Base-by-base conservation (phyloP, 2,888 invertebrate genomes). In the Scotopteryx bipunctaria region DNA sequence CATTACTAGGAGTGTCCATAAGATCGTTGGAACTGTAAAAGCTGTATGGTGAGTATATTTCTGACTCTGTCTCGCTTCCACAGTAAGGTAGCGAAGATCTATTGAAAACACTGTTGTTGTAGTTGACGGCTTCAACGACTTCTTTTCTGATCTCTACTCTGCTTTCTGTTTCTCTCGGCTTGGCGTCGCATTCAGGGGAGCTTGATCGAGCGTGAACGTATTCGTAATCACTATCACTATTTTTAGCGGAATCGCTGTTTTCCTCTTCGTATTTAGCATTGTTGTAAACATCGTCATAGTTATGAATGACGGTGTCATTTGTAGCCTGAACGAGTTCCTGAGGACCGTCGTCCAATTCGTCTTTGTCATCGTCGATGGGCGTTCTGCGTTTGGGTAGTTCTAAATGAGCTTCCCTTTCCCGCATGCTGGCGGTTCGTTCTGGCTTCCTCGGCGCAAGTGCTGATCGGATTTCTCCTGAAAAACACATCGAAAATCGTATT, bases 381-480 rank as follows among this genome's bases (percentile, higher is more conserved):
- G 80, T 85, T 55, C 87, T 76, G 46, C 91, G 83, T 65, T 91
- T 91, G 17, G 92, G 91, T 38, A 92, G 86, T 74, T 94, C 93
- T 64, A 93, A 78, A 64, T 93, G 92, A 2, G 94, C 93, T 81
- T 94, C 94, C 52, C 94, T 91, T 81, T 95, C 96, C 64, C 96
- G 91, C 94, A 97, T 95, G 76, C 96, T 96, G 33, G 96, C 95
- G 11, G 96, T 96, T 59, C 97, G 91, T 78, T 96, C 96, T 9
- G 96, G 97, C 81, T 97, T 97, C 48, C 95, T 93, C 8, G 95
- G 95, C 42, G 95, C 94, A 67, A 96, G 92, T 50, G 94, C 93
- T 75, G 95, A 95, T 78, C 96, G 92, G 64, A 95, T 95, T 91
- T 96, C 96, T 78, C 96, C 95, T 94, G 81, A 57, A 81, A 83